Percentiles rank a stretch among this genome's conserved stretches.
phyloP scores from a whole-genome alignment of 2,113 vertebrate genomes.

The Synchiropus splendidus region DNA sequence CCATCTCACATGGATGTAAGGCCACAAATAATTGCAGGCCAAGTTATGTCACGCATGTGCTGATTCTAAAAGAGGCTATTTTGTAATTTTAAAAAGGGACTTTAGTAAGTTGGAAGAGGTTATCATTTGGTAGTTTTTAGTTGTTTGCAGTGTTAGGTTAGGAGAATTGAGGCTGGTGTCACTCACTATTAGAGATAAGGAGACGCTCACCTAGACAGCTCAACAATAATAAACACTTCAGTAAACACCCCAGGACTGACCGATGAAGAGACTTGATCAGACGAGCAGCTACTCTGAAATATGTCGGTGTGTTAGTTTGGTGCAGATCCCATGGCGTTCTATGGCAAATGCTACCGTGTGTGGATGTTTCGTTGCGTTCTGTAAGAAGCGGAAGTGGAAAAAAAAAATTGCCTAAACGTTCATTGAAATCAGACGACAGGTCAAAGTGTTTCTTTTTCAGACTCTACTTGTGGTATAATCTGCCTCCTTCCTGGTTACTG shows the following conservation, averaged over 20 bases:
- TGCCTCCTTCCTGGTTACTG: constrained; percentile 63
- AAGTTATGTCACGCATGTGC: constrained; percentile 66
- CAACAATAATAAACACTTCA: too few species aligned
- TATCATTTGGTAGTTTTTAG: constrained; percentile 69
- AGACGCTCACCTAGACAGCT: too few species aligned
- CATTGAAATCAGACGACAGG: constrained; percentile 77
- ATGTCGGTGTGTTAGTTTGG: constrained; percentile 55
- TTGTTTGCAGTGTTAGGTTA: constrained; percentile 49
- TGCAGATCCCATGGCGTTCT: constrained; percentile 38
- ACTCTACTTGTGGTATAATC: constrained; percentile 84
- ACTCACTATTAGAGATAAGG: too few species aligned
- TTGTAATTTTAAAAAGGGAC: constrained; percentile 62
- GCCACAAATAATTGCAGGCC: constrained; percentile 55
- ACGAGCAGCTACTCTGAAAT: too few species aligned
- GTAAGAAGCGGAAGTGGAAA: constrained; percentile 34
- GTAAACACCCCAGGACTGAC: too few species aligned
- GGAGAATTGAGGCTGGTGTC: too few species aligned
- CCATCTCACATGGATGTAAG: constrained; percentile 50
- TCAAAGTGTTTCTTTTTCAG: constrained; percentile 74
- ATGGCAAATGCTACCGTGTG: constrained; percentile 56
- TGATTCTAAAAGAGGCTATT: constrained; percentile 68
- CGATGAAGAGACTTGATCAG: too few species aligned
- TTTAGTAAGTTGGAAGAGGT: constrained; percentile 73
- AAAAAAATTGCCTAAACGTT: constrained; percentile 18
- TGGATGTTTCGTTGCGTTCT: constrained; percentile 69